phyloP scores from a whole-genome alignment of 1,140 invertebrate species.

The Chrysoperla carnea region DNA sequence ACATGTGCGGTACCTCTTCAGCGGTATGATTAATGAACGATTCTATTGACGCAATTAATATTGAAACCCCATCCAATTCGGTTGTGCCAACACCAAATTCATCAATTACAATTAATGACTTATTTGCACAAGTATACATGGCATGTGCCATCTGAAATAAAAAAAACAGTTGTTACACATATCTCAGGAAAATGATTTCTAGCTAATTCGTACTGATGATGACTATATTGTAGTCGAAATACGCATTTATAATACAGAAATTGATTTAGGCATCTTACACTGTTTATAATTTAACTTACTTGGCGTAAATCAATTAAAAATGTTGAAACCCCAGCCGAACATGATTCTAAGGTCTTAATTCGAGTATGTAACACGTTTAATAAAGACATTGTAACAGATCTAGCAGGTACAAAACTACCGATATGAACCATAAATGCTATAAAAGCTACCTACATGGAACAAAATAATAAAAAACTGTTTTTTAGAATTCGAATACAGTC shows the following conservation, averaged over 20 bases:
- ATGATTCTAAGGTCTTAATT: background rate
- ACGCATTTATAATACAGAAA: too few relatives aligned
- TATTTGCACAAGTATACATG: background rate
- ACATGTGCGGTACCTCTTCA: background rate
- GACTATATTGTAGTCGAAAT: too few relatives aligned
- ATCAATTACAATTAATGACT: background rate
- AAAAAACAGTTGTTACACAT: too few relatives aligned
- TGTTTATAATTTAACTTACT: background rate
- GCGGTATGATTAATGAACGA: background rate
- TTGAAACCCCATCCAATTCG: background rate
- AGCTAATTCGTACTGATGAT: too few relatives aligned
- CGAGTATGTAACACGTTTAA: background rate
- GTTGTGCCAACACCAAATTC: background rate
- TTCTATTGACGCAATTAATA: background rate
- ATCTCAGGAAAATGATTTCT: too few relatives aligned
- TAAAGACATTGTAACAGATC: background rate
- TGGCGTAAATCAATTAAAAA: background rate
- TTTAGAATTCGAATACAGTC: too few relatives aligned
- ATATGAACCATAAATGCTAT: background rate
- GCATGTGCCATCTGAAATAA: background rate
- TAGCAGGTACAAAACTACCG: background rate
- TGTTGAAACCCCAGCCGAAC: background rate
- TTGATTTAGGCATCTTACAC: too few relatives aligned
- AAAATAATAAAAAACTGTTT: too few relatives aligned
- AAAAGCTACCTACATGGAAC: background rate